Evolutionary conservation across 1,140 invertebrate genomes (phyloP).

Genomic region (Cotesia chilonis): DNA sequence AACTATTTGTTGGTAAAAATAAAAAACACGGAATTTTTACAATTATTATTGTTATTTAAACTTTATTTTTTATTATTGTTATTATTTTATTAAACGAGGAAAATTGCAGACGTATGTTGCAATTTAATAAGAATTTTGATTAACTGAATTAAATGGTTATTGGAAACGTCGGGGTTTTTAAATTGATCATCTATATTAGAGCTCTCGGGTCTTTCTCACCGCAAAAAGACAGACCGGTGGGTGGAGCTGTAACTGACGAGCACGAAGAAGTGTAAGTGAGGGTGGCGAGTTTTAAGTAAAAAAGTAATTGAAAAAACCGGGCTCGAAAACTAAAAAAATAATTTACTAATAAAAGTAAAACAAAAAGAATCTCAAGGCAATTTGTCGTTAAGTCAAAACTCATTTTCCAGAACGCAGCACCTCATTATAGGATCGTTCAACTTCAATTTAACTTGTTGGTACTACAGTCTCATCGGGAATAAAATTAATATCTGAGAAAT

Average conservation of each 20-base stretch:
- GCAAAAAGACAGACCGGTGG: constrained; percentile 21
- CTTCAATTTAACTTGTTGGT: constrained; percentile 54
- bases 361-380: constrained; percentile 44
- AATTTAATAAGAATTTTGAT: constrained; percentile 66
- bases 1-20: too few species aligned
- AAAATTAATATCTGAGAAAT: constrained; percentile 34
- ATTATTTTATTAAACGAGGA: constrained; percentile 55
- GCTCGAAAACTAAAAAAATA: constrained; percentile 11
- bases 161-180: constrained; percentile 53
- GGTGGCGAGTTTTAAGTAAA: not conserved
- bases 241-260: constrained; percentile 11
- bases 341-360: too few species aligned
- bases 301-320: constrained; percentile 18
- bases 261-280: constrained; percentile 10
- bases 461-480: constrained; percentile 35
- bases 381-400: constrained; percentile 54
- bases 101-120: constrained; percentile 55
- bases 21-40: too few species aligned
- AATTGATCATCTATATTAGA: constrained; percentile 60
- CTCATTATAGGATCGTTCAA: constrained; percentile 53
- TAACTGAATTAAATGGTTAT: constrained; percentile 67
- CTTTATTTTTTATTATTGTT: constrained; percentile 43
- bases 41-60: too few species aligned
- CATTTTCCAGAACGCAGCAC: constrained; percentile 51
- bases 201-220: constrained; percentile 32